Evolutionary conservation across 2,797 vertebrate species (phyloP), one percentile per base, ranked within the genome.

Genomic region (Enteromius fasciolatus): DNA sequence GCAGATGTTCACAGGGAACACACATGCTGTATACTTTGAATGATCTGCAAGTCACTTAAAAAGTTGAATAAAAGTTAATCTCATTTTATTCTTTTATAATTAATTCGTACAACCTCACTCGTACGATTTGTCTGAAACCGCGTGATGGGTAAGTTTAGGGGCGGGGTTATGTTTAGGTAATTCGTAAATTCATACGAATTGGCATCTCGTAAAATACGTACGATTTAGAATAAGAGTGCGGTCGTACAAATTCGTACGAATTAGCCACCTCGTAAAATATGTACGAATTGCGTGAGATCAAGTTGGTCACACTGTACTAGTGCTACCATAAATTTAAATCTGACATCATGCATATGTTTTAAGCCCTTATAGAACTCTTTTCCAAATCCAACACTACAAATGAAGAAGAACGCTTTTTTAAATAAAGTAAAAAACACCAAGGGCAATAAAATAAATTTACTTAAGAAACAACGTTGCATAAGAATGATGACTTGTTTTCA

Each of bases 1-100:
- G 61, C 46, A 78, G 18, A 72, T 72, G 59, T 64, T 77, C 11
- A 20, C 11, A 14, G 2, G 46, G 28, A 72, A 61, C 64, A 75
- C 70, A 39, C 48, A 74, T 25, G 28, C 12, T 39, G n/a, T 74
- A 73, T 33, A 46, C 61, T 61, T 48, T 12, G 9, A 64, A 66
- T 54, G 33, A 23, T 17, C 14, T 69, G 8, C 9, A 31, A 18
- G 44, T 48, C 1, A 0, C 25, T 72, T 72, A 31, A 25, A 15
- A 72, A 28, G 2, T n/a, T n/a, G 9, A 10, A 41, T 10, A 41
- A 39, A 41, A 41, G 2, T 2, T 1, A 41, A 11, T 41, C 39
- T 9, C 36, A 39, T 7, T 5, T 39, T 39, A 39, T 39, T 50
- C 17, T 50, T n/a, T n/a, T n/a, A n/a, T n/a, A n/a, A n/a, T n/a